A percentile compares a stretch with the other conserved stretches of the same genome.
Conservation (phyloP, 2,888 invertebrate species). For the Penaeus monodon region DNA sequence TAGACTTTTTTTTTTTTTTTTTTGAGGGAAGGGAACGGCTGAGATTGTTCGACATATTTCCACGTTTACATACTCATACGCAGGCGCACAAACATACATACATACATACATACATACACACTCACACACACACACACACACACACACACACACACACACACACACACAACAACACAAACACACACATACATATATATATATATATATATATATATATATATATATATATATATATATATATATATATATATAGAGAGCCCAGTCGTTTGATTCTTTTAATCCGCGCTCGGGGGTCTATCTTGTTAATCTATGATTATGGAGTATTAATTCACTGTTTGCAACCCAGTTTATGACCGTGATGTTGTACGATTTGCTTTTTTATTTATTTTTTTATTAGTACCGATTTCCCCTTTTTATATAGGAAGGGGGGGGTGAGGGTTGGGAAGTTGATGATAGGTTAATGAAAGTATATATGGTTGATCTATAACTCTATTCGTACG, state of each 20-base stretch:
- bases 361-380: no score
- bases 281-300: no score
- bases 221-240: not conserved
- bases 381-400: no score
- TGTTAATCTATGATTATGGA: no score
- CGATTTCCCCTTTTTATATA: no score
- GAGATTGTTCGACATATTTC: not conserved
- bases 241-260: not conserved
- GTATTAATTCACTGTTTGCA: no score
- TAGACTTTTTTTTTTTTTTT: not conserved
- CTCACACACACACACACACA: conserved; percentile 14
- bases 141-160: conserved; percentile 16
- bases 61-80: not conserved
- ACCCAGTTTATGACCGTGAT: no score
- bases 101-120: conserved; percentile 9
- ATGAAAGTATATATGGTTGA: no score
- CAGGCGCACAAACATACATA: not conserved
- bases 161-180: not conserved
- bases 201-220: not conserved
- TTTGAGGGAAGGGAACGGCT: not conserved
- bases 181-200: not conserved
- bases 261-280: conserved; percentile 4
- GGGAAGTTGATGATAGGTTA: no score
- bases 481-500: no score
- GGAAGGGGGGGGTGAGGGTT: no score